A percentile compares a stretch with the other conserved stretches of the same genome.
Conservation (phyloP, 30 jellyfish, hydroid and myxozoan genomes). For the Pelagia noctiluca region DNA sequence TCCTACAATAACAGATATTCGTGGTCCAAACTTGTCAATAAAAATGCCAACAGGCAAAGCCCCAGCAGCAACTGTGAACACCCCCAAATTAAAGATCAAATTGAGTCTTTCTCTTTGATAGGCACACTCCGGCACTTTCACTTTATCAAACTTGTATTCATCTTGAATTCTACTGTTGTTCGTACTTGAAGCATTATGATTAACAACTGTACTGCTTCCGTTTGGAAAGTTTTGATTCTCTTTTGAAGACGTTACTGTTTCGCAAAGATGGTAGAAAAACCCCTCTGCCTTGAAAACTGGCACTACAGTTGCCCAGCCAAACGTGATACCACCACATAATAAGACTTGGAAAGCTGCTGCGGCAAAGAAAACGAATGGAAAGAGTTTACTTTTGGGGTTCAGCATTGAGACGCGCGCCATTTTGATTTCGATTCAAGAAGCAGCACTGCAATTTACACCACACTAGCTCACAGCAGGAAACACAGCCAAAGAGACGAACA, state of each 20-base stretch:
- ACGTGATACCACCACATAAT: constrained; percentile 43
- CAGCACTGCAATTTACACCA: too few relatives aligned
- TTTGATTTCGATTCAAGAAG: too few relatives aligned
- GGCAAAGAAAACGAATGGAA: constrained; percentile 19
- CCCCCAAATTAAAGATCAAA: constrained; percentile 60
- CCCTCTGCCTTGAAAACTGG: constrained; percentile 47
- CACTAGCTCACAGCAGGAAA: too few relatives aligned
- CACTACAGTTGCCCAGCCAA: constrained; percentile 69
- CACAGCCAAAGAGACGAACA: too few relatives aligned
- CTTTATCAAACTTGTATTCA: not conserved
- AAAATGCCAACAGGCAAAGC: constrained; percentile 46
- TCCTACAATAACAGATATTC: constrained; percentile 43
- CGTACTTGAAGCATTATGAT: not conserved
- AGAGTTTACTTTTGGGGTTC: constrained; percentile 5
- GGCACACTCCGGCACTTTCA: constrained; percentile 11
- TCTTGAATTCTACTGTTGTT: not conserved
- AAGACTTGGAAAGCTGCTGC: constrained; percentile 32
- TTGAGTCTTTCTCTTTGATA: constrained; percentile 47
- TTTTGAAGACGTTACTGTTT: not conserved
- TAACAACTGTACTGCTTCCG: not conserved
- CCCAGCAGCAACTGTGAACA: constrained; percentile 9
- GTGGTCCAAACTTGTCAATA: constrained; percentile 60
- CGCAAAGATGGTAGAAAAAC: constrained; percentile 42
- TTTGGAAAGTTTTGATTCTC: not conserved
- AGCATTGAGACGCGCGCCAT: too few relatives aligned